Evolutionary conservation across 2,113 vertebrate species (phyloP), one percentile per base, ranked within the genome.

Genomic region (Cyprinodon brontotheroides): DNA sequence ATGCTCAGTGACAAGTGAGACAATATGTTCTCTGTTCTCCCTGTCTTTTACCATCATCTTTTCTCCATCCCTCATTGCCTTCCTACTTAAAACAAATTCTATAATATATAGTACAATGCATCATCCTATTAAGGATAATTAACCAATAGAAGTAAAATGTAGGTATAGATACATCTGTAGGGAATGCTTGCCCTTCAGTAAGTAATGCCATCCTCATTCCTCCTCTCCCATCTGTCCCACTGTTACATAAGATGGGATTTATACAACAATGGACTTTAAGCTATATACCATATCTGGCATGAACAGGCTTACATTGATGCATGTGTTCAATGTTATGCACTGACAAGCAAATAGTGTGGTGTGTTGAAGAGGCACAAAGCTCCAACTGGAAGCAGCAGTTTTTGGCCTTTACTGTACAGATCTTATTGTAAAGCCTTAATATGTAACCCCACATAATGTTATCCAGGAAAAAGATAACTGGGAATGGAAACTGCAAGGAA

Each of bases 241-340:
- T 80, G 70, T 70, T 72, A 71, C 80, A 77, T 64, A 59, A 61
- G 47, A 37, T 61, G 43, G 85, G 79, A 80, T 88, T 88, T 82
- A 64, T 67, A 36, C 62, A 85, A 87, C 87, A 89, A 85, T 81
- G 80, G 78, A 40, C 68, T 10, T 64, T 84, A 70, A 62, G 80
- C 80, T 77, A n/a, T 82, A 70, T 70, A 81, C 45, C 82, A 75
- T 90, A 88, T 89, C 86, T 75, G 71, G 77, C 2, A 73, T 61
- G 70, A 71, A 45, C 86, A 90, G 86, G 39, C 78, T 73, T 66
- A 12, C 38, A 67, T 47, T 14, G 74, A 39, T 77, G 75, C 82
- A 65, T 83, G 81, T 64, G 64, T 68, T 61, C 11, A 22, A 11
- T 37, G 0, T 20, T 38, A 45, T 37, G 41, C 62, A 61, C 67